These are phyloP conservation scores for Myotis brandtii DNA, from an alignment of 2,113 vertebrate genomes.

Conservation along the genomic window DNA sequence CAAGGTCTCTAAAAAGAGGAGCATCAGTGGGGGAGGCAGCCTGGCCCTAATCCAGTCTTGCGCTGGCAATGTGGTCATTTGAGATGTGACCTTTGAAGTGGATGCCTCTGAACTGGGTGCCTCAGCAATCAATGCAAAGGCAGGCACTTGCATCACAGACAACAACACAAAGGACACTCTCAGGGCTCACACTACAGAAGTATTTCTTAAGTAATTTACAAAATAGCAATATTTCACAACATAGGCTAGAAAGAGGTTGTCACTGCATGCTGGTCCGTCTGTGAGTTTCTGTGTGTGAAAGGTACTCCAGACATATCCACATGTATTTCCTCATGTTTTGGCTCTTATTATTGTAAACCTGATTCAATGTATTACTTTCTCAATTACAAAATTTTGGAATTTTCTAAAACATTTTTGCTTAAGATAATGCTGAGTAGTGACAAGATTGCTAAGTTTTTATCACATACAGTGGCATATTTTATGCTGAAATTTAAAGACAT, in stretches of 20 bases:
- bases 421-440: not conserved
- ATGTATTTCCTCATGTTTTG: not conserved
- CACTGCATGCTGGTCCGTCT: not conserved
- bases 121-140: not conserved
- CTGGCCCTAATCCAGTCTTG: no score
- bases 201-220: not conserved
- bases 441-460: not conserved
- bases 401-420: not conserved
- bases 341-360: not conserved
- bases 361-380: not conserved
- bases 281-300: not conserved
- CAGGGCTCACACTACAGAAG: not conserved
- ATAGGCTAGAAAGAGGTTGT: not conserved
- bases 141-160: not conserved
- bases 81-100: not conserved
- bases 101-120: not conserved
- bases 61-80: no score
- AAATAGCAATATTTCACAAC: not conserved
- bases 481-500: not conserved
- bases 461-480: conserved; percentile 11
- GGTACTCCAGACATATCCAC: not conserved
- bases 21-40: not conserved
- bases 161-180: not conserved
- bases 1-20: not conserved
- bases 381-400: not conserved